Evolutionary conservation across 2,113 vertebrate species (phyloP), one percentile per base, ranked within the genome.

Genomic region (Acrocephalus kingi): DNA sequence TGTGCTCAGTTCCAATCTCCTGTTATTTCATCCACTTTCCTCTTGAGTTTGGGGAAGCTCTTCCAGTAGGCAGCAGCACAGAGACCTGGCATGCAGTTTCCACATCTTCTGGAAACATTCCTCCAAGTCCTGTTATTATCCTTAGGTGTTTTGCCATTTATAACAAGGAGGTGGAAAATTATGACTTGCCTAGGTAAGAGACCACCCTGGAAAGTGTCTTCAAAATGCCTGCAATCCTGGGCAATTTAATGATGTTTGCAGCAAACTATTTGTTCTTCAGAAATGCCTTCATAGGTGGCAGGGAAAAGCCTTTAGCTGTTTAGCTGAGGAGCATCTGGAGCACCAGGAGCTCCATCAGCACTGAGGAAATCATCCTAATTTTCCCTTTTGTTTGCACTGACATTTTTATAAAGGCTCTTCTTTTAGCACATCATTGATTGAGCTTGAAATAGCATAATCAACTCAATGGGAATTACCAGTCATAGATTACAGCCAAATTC

Each of bases 381-480:
- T 84, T 93, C 25, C 83, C 83, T 93, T 95, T 90, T 92, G 89
- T 94, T 95, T 90, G 68, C 64, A 49, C 33, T 88, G 86, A 93
- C 72, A 30, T 86, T 96, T 95, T 96, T 90, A 93, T 90, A 76
- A 73, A 72, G 86, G 23, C 77, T 92, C 33, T 81, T 66, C 89
- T 89, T 89, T 92, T 52, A 91, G 68, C 80, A 68, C 64, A 84
- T 94, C 91, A 87, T 71, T 87, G 93, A 92, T 67, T 96, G 83
- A 78, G 80, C 68, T 87, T 67, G 73, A 86, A 89, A 93, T 43
- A 89, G 76, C 63, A 33, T 83, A 54, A 92, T 93, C 96, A 96
- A 66, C 82, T 88, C 92, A 21, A 64, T 61, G 91, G 93, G 89
- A 96, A 90, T 87, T 84, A 90, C 80, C 86, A 77, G 56, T 27